A percentile compares a stretch with the other conserved stretches of the same genome.
These are phyloP conservation scores for Tethea ocularis DNA, from an alignment of 2,888 invertebrate genomes.

Conservation along the genomic window DNA sequence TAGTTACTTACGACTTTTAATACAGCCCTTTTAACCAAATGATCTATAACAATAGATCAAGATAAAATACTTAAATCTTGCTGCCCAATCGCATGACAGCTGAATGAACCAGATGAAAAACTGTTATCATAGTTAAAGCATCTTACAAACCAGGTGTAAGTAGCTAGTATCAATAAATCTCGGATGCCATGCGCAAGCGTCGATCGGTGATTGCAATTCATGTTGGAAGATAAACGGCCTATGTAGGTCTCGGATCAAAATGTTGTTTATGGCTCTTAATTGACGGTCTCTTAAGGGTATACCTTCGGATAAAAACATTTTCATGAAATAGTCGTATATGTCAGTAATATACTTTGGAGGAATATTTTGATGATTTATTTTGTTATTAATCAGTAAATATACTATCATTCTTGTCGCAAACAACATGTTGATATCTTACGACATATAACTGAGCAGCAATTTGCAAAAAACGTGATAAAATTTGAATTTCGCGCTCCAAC, in stretches of 20 bases:
- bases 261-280: neutral
- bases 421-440: no score
- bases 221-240: neutral
- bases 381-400: no score
- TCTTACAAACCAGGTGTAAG: constrained; percentile 1
- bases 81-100: neutral
- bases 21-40: neutral
- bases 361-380: no score
- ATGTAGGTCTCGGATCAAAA: constrained; percentile 3
- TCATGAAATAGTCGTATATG: neutral
- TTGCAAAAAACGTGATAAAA: no score
- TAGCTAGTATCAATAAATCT: constrained; percentile 2
- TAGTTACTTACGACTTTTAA: no score
- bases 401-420: no score
- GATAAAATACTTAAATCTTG: neutral
- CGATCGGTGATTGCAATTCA: constrained; percentile 3
- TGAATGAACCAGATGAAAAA: neutral
- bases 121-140: neutral
- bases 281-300: constrained; percentile 1
- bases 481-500: no score
- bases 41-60: neutral
- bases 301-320: no score
- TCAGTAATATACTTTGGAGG: no score
- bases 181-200: neutral
- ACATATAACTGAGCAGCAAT: no score